Evolutionary conservation across 1,140 invertebrate genomes (phyloP).

Genomic region (Ceratitis capitata): DNA sequence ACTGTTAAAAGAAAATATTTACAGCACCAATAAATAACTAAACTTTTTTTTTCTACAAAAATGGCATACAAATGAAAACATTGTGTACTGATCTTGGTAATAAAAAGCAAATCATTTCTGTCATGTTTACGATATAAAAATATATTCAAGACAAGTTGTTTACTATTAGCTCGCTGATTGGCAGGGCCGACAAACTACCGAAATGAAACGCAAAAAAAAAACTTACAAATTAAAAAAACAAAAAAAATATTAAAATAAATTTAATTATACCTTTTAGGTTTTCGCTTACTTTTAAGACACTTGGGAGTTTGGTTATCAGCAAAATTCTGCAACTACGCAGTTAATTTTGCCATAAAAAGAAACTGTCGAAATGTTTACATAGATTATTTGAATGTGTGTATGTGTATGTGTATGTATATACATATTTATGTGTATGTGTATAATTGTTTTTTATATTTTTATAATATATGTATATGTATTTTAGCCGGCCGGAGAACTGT

Average conservation of each 20-base stretch:
- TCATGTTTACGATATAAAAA: neutral
- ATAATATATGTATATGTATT: neutral
- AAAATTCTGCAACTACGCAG: neutral
- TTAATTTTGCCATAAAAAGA: neutral
- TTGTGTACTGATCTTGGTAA: neutral
- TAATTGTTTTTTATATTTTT: neutral
- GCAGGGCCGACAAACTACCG: neutral
- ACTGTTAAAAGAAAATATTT: neutral
- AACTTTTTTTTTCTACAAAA: neutral
- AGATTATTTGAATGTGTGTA: neutral
- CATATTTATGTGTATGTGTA: neutral
- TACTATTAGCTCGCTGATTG: neutral
- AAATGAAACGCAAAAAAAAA: no score
- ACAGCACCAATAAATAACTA: neutral
- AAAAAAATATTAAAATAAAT: no score
- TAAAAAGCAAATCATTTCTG: neutral
- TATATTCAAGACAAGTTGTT: neutral
- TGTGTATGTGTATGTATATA: neutral
- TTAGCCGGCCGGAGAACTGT: neutral
- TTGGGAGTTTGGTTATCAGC: neutral
- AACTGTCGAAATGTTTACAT: neutral
- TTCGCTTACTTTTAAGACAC: neutral
- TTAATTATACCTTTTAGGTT: neutral
- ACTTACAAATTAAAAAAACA: no score
- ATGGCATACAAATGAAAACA: neutral